Evolutionary conservation across 2,888 invertebrate genomes (phyloP).

Genomic region (Temnothorax ravouxi): DNA sequence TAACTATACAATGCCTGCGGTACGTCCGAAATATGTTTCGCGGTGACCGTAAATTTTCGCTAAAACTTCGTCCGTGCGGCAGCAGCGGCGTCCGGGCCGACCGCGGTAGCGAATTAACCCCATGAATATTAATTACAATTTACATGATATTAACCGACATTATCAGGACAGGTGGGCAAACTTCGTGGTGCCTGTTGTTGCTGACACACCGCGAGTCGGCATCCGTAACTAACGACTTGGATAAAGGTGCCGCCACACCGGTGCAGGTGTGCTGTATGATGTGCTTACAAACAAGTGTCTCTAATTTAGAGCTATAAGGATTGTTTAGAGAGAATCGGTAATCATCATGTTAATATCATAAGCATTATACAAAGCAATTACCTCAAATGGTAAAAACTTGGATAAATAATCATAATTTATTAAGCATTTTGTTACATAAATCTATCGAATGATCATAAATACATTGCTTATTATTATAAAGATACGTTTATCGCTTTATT

Average conservation of each 20-base stretch:
- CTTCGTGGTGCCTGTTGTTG: slow-evolving; percentile 79
- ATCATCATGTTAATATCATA: background rate
- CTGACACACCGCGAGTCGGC: slow-evolving; percentile 67
- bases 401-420: background rate
- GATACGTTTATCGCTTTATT: background rate
- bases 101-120: slow-evolving; percentile 80
- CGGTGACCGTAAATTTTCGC: slow-evolving; percentile 82
- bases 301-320: slow-evolving; percentile 60
- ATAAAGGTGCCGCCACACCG: slow-evolving; percentile 54
- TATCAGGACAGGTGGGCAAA: slow-evolving; percentile 83
- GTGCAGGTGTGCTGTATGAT: slow-evolving; percentile 48
- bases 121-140: slow-evolving; percentile 86
- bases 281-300: slow-evolving; percentile 69
- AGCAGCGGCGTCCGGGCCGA: slow-evolving; percentile 66
- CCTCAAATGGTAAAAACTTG: background rate
- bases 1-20: slow-evolving; percentile 19
- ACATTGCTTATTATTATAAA: background rate
- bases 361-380: background rate
- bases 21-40: slow-evolving; percentile 78
- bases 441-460: background rate
- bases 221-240: slow-evolving; percentile 62
- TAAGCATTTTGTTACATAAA: background rate
- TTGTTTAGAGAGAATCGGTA: background rate
- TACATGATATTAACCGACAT: slow-evolving; percentile 85
- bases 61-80: slow-evolving; percentile 77